Percentiles rank a stretch among this genome's conserved stretches.
phyloP scores from a whole-genome alignment of 1,140 invertebrate species.

The Diprion similis region DNA sequence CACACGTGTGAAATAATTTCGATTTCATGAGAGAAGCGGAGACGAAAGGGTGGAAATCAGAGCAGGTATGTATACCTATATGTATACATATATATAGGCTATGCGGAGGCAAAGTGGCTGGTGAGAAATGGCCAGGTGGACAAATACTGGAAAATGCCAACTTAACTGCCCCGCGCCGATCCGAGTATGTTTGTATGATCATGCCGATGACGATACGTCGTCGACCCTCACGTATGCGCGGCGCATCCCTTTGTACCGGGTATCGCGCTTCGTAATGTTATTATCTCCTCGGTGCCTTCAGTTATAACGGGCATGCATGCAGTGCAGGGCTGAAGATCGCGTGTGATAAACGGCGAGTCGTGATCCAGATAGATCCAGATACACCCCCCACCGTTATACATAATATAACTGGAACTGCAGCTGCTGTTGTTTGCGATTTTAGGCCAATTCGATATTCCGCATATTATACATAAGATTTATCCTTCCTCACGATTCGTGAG shows the following conservation, averaged over 20 bases:
- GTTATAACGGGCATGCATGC: too few species aligned
- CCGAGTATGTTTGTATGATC: neutral
- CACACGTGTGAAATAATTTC: too few species aligned
- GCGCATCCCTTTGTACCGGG: neutral
- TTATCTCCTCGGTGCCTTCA: too few species aligned
- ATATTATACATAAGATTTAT: neutral
- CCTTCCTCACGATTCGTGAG: too few species aligned
- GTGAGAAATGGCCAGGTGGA: conserved; percentile 4
- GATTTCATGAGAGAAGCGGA: too few species aligned
- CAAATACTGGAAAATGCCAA: neutral
- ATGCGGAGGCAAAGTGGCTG: neutral
- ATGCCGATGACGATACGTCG: neutral
- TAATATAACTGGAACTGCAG: neutral
- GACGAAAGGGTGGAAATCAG: neutral
- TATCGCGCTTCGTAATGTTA: too few species aligned
- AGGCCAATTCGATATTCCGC: neutral
- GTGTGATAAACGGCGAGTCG: neutral
- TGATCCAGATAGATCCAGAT: too few species aligned
- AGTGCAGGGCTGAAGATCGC: neutral
- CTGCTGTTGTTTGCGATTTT: too few species aligned
- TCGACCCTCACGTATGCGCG: neutral
- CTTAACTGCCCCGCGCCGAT: neutral
- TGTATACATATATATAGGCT: neutral
- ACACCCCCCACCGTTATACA: neutral
- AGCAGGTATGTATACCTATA: neutral